These are phyloP conservation scores for Chloropsis cyanopogon DNA, from an alignment of 2,113 vertebrate species.

Conservation along the genomic window DNA sequence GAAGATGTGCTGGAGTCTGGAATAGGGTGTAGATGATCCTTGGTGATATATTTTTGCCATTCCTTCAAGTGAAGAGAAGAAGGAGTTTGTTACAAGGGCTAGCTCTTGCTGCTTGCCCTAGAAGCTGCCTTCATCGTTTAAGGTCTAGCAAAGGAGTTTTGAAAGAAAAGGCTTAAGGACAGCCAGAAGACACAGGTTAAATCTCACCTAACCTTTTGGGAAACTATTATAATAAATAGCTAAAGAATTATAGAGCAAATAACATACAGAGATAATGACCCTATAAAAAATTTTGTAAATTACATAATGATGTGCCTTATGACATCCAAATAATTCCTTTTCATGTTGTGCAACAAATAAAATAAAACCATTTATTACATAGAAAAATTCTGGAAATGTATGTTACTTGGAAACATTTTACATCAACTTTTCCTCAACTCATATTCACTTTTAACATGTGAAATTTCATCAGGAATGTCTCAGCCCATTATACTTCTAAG, in stretches of 20 bases:
- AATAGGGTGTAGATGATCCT: not conserved
- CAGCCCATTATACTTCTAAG: not conserved
- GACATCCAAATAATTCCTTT: not conserved
- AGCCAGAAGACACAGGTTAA: not conserved
- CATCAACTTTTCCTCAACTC: not conserved
- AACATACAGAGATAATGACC: not conserved
- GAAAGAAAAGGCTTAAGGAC: not conserved
- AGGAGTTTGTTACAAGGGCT: not conserved
- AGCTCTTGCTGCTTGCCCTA: not conserved
- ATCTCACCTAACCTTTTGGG: not conserved
- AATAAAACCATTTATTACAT: not conserved
- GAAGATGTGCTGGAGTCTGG: not conserved
- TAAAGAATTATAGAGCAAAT: not conserved
- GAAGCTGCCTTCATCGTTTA: not conserved
- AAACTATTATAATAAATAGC: not conserved
- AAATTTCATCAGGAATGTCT: not conserved
- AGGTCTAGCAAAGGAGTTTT: not conserved
- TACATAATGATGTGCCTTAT: not conserved
- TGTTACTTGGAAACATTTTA: not conserved
- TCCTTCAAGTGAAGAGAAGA: not conserved
- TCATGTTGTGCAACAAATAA: not conserved
- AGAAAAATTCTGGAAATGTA: not conserved
- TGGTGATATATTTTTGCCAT: not conserved
- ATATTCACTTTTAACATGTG: not conserved
- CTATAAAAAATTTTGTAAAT: slow-evolving; percentile 6